phyloP scores from a whole-genome alignment of 2,888 invertebrate species.

The Phytoseiulus persimilis region DNA sequence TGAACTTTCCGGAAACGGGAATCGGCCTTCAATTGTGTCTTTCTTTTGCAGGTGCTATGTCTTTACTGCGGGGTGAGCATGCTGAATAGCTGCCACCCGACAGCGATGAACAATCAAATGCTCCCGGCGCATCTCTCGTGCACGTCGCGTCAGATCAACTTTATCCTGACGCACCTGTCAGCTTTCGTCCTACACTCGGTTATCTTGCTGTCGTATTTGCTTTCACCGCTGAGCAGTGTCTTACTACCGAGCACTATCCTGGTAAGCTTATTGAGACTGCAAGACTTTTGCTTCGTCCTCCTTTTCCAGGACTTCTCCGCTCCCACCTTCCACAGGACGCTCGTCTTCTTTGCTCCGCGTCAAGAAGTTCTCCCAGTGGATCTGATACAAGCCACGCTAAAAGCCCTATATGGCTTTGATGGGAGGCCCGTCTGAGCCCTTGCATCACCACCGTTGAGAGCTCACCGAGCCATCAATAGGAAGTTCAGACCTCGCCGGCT shows the following conservation, averaged over 20 bases:
- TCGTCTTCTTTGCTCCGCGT: not conserved
- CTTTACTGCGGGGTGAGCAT: constrained; percentile 35
- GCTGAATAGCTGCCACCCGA: constrained; percentile 28
- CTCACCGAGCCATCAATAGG: not conserved
- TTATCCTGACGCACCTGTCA: constrained; percentile 36
- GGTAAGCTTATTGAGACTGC: not conserved
- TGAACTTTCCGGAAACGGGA: not conserved
- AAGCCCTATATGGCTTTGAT: not conserved
- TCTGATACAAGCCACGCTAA: not conserved
- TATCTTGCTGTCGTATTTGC: constrained; percentile 31
- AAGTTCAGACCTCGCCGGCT: too few relatives aligned
- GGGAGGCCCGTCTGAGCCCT: not conserved
- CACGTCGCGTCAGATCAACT: constrained; percentile 36
- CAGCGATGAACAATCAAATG: constrained; percentile 34
- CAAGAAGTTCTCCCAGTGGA: not conserved
- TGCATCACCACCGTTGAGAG: not conserved
- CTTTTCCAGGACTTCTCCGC: not conserved
- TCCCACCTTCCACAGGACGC: too few relatives aligned
- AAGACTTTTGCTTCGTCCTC: too few relatives aligned
- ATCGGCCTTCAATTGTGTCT: not conserved
- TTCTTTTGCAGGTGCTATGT: constrained; percentile 26
- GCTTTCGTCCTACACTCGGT: constrained; percentile 36
- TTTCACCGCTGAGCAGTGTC: constrained; percentile 32
- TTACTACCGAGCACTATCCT: constrained; percentile 32
- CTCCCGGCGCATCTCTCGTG: constrained; percentile 31